Conservation (phyloP, 1,140 invertebrate species). For the Calliopsis andreniformis region DNA sequence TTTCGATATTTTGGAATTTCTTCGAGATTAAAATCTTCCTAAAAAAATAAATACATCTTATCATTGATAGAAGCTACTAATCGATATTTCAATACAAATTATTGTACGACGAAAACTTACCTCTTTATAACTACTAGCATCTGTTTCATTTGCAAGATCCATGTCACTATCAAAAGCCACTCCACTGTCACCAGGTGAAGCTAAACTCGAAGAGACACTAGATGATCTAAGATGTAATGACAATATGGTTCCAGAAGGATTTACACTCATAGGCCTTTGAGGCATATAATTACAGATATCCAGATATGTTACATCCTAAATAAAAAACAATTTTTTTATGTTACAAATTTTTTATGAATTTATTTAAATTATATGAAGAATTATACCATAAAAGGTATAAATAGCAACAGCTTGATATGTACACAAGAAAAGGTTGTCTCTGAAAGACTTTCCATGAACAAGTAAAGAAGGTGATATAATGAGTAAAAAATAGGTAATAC, state of each 20-base stretch:
- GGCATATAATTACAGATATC: constrained; percentile 81
- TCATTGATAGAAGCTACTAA: not conserved
- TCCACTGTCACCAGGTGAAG: constrained; percentile 80
- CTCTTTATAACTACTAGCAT: constrained; percentile 79
- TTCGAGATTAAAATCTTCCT: constrained; percentile 79
- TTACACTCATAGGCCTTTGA: constrained; percentile 80
- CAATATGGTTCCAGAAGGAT: constrained; percentile 76
- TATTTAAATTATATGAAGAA: too few species aligned
- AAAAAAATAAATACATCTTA: constrained; percentile 41
- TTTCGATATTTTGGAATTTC: constrained; percentile 76
- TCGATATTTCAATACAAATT: not conserved
- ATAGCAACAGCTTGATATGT: not conserved
- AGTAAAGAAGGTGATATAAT: constrained; percentile 49
- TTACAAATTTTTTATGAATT: constrained; percentile 35
- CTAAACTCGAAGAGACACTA: constrained; percentile 78
- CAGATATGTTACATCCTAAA: constrained; percentile 79
- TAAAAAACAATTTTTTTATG: constrained; percentile 21
- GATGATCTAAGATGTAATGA: constrained; percentile 76
- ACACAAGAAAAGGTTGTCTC: not conserved
- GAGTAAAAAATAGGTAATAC: constrained; percentile 66
- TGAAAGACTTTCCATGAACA: constrained; percentile 50
- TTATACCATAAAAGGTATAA: not conserved
- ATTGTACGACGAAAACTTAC: constrained; percentile 57
- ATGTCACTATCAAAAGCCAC: constrained; percentile 80
- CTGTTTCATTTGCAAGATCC: constrained; percentile 78